Base-by-base conservation (phyloP, 2,113 vertebrate species). In the Acinonyx jubatus region DNA sequence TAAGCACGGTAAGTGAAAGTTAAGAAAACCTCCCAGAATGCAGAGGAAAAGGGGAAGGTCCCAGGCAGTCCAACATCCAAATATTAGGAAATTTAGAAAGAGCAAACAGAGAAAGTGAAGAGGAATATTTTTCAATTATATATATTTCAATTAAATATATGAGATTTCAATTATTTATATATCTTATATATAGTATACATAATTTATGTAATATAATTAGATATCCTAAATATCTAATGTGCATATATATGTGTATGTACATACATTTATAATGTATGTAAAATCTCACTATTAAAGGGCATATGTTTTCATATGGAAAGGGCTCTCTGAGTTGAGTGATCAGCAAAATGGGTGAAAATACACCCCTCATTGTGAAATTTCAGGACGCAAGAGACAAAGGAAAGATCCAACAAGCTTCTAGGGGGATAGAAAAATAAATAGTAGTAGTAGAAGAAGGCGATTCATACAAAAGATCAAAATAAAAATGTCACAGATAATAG, bases 21-120 rank as follows among this genome's bases (percentile, higher is more conserved):
- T 76, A 71, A 74, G 36, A 61, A 79, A 78, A 71, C 1, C n/a
- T 66, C 31, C 45, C 7, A 31, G 45, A 78, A 92, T n/a, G 18
- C 31, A 79, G 50, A 41, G 19, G 25, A 38, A 83, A 84, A 19
- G 18, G 76, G 41, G 36, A 50, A 68, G 29, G 29, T 73, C 91
- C 52, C 25, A 76, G 19, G 41, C 7, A 65, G 18, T 78, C 48
- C 13, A 83, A 82, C 0, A 96, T 69, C 10, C 2, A 78, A 83
- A 57, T 92, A 88, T 69, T 86, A 82, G 16, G 21, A 82, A 94
- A 61, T 87, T 86, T 25, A 55, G 66, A 95, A 91, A 88, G 57
- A 76, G 16, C 81, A 91, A 95, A 68, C 16, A 91, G 36, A 66
- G n/a, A 66, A 82, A 68, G 21, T 88, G 3, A 7, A 71, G 29